Evolutionary conservation across 2,797 vertebrate species (phyloP).

Genomic region (Diplodus puntazzo): DNA sequence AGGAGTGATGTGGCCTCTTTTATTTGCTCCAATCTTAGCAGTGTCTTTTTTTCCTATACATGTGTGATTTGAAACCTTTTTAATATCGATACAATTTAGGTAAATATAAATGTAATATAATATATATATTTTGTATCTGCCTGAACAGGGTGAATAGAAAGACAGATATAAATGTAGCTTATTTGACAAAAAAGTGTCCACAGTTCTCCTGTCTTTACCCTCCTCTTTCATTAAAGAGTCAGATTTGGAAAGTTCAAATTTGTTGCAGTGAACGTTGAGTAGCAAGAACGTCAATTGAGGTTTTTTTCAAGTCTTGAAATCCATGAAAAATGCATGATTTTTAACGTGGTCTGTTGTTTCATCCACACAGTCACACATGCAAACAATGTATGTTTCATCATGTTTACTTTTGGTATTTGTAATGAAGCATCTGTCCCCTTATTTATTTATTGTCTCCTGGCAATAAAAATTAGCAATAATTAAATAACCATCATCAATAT

Average conservation of each 20-base stretch:
- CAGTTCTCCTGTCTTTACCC: neutral
- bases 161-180: neutral
- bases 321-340: too few relatives aligned
- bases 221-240: neutral
- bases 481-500: too few relatives aligned
- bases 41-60: neutral
- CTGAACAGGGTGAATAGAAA: neutral
- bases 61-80: neutral
- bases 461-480: too few relatives aligned
- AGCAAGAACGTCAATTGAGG: neutral
- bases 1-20: neutral
- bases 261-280: neutral
- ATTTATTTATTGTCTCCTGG: too few relatives aligned
- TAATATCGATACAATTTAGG: neutral
- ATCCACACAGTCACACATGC: too few relatives aligned
- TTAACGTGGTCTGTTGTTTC: too few relatives aligned
- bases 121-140: neutral
- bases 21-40: neutral
- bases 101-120: too few relatives aligned
- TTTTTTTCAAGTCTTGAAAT: too few relatives aligned
- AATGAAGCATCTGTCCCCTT: too few relatives aligned
- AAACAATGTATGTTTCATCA: too few relatives aligned
- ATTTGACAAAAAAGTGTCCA: neutral
- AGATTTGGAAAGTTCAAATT: neutral
- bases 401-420: too few relatives aligned